Conservation (phyloP, 92 coral and sea anemone species). For the Epizoanthus fatuus region DNA sequence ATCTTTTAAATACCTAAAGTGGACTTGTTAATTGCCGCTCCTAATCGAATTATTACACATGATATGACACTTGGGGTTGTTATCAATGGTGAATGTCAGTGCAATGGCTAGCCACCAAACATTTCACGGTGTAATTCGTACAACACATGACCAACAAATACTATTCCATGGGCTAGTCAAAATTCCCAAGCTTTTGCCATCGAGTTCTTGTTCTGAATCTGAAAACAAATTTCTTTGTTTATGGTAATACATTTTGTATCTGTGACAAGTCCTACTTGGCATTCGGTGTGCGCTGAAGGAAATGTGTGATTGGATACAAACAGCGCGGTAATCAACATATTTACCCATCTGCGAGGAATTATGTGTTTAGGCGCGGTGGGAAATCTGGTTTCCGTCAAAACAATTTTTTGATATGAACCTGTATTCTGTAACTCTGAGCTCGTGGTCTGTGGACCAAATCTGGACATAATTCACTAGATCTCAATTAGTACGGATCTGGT, state of each 20-base stretch:
- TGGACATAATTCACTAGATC: slow-evolving; percentile 1
- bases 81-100: slow-evolving; percentile 44
- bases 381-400: slow-evolving; percentile 56
- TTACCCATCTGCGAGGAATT: slow-evolving; percentile 46
- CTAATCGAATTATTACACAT: slow-evolving; percentile 40
- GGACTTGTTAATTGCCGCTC: slow-evolving; percentile 41
- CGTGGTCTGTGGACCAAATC: slow-evolving; percentile 30
- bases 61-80: slow-evolving; percentile 48
- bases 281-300: slow-evolving; percentile 15
- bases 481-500: not conserved
- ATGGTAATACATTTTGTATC: not conserved
- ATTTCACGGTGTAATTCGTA: slow-evolving; percentile 6
- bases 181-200: not conserved
- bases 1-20: slow-evolving; percentile 40
- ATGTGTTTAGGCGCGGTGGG: slow-evolving; percentile 46
- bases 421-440: slow-evolving; percentile 11
- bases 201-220: too few relatives aligned
- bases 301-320: slow-evolving; percentile 35
- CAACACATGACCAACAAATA: not conserved
- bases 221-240: not conserved
- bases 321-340: slow-evolving; percentile 26
- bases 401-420: slow-evolving; percentile 14
- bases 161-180: not conserved
- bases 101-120: not conserved
- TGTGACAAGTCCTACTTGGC: slow-evolving; percentile 9